Conservation (phyloP, 2,113 vertebrate genomes). For the Paralichthys olivaceus region DNA sequence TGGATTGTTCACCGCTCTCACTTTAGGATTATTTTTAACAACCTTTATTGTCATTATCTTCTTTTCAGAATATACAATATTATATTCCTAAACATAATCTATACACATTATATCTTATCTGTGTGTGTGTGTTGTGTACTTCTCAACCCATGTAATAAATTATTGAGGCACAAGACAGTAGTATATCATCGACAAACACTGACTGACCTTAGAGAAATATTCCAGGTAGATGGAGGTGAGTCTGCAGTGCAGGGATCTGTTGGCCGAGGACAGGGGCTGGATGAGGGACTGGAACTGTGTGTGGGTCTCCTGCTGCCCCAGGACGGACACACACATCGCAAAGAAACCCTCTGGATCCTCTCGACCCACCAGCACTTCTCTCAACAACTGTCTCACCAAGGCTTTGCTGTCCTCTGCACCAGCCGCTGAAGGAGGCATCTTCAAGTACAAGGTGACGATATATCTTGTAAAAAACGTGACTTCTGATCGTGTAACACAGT, state of each 20-base stretch:
- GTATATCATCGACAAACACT: background rate
- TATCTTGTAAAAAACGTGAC: background rate
- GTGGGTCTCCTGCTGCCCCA: slow-evolving; percentile 69
- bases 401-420: background rate
- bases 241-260: slow-evolving; percentile 57
- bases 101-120: no score
- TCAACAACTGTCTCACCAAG: slow-evolving; percentile 56
- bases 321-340: slow-evolving; percentile 66
- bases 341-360: slow-evolving; percentile 77
- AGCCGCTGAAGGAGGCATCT: slow-evolving; percentile 51
- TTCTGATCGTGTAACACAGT: no score
- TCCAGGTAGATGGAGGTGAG: slow-evolving; percentile 68
- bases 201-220: slow-evolving; percentile 74
- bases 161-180: background rate
- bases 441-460: slow-evolving; percentile 20
- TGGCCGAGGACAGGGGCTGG: slow-evolving; percentile 58
- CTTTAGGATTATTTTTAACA: no score
- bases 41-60: no score
- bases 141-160: no score
- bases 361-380: slow-evolving; percentile 67
- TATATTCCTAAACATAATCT: no score
- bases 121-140: no score
- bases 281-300: slow-evolving; percentile 67
- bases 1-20: no score
- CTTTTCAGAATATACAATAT: no score